Conservation (phyloP, 2,113 vertebrate genomes). For the Sinocyclocheilus anophthalmus region DNA sequence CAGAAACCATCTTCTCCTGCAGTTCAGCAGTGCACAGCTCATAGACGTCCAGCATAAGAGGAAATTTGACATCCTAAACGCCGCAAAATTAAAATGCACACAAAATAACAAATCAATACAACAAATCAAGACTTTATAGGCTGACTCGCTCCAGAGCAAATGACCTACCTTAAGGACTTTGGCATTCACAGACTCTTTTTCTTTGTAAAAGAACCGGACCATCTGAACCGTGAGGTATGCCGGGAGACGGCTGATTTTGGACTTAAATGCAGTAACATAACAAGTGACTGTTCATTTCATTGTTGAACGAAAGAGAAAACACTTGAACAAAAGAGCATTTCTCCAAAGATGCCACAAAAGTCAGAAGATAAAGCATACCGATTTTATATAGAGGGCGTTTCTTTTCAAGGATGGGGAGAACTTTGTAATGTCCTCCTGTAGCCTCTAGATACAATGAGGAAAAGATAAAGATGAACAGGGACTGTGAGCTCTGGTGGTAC, state of each 20-base stretch:
- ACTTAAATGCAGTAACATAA: constrained; percentile 71
- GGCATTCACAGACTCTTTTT: constrained; percentile 98
- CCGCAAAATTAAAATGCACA: not conserved
- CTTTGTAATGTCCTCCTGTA: constrained; percentile 99
- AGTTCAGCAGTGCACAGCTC: constrained; percentile 92
- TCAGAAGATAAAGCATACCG: constrained; percentile 71
- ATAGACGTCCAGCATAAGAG: constrained; percentile 97
- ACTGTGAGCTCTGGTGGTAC: too few relatives aligned
- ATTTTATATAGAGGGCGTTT: constrained; percentile 97
- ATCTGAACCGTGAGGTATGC: constrained; percentile 97
- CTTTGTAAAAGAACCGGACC: constrained; percentile 99
- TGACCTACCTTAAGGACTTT: constrained; percentile 95
- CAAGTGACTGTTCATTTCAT: not conserved
- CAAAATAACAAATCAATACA: not conserved
- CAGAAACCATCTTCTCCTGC: constrained; percentile 92
- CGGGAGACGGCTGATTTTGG: constrained; percentile 93
- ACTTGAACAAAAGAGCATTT: not conserved
- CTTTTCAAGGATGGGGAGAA: constrained; percentile 91
- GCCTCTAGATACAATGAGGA: constrained; percentile 76
- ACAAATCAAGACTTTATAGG: not conserved
- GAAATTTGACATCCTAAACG: constrained; percentile 95
- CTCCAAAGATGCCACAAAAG: not conserved
- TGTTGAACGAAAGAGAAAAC: too few relatives aligned
- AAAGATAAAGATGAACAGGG: constrained; percentile 7
- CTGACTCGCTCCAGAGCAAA: not conserved